Evolutionary conservation across 2,888 invertebrate species (phyloP), one percentile per base, ranked within the genome.

Genomic region (Spicauda simplicius): DNA sequence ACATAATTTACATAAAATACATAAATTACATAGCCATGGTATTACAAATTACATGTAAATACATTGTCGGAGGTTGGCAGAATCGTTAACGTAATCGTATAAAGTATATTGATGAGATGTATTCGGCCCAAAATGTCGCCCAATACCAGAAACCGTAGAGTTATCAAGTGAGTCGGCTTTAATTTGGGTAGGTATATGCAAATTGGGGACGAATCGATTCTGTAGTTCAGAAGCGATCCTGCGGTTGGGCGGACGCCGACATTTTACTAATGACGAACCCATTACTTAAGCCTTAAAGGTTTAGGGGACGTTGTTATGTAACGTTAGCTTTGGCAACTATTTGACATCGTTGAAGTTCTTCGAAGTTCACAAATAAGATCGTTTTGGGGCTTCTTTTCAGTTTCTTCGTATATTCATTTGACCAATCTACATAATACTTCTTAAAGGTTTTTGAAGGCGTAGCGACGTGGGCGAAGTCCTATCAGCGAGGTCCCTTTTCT

Each of bases 191-290:
- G 61, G 14, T 18, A 19, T 57, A 64, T 56, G 64, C 33, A 64
- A 64, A 57, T 62, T 57, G 64, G 1, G 64, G 14, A 57, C 50
- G 52, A 64, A 64, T 57, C 50, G 57, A 64, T 50, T 64, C 33
- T 20, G 63, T 57, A 57, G 57, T 57, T 57, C 33, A 11, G 19
- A 18, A 58, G 25, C 58, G 53, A 65, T 64, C 12, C 41, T 53
- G 64, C 53, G 53, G 56, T 50, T 18, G 52, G 20, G 52, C 3
- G 53, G 41, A 58, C 20, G 64, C 58, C 30, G 64, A 54, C 64
- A 45, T 59, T 65, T 59, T 54, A 65, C 64, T 65, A 65, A 65
- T 65, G 64, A 53, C 45, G 25, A 53, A 65, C 58, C 65, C 55
- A 54, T 65, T 65, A 59, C 45, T 53, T 59, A 45, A 53, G 45